These are phyloP conservation scores for Drepanosiphum platanoidis DNA, from an alignment of 2,888 invertebrate genomes.

Conservation along the genomic window DNA sequence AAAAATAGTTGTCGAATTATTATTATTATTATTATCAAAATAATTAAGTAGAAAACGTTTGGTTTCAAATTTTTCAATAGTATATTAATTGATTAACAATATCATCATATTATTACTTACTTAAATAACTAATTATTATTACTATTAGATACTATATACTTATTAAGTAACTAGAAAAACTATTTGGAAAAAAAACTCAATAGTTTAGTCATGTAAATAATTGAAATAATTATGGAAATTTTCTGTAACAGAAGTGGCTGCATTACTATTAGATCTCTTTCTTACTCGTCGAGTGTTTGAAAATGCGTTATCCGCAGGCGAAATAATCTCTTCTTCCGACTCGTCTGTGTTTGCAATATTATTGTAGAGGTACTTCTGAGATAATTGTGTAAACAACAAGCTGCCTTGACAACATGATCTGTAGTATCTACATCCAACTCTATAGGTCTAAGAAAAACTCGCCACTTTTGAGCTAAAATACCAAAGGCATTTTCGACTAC, in stretches of 20 bases:
- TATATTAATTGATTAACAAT: background rate
- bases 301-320: background rate
- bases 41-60: conserved; percentile 4
- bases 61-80: background rate
- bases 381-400: conserved; percentile 23
- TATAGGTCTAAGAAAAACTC: conserved; percentile 1
- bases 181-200: background rate
- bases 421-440: conserved; percentile 22
- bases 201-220: conserved; percentile 19
- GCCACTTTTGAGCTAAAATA: conserved; percentile 15
- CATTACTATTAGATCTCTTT: conserved; percentile 46
- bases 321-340: conserved; percentile 2
- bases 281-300: conserved; percentile 20
- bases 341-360: background rate
- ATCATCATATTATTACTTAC: background rate
- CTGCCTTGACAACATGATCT: conserved; percentile 31
- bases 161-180: background rate
- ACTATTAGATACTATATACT: background rate
- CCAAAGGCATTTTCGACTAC: conserved; percentile 27
- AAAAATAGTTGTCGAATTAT: conserved; percentile 26
- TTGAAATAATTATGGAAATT: conserved; percentile 44
- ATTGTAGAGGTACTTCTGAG: conserved; percentile 25
- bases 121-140: background rate
- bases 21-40: conserved; percentile 24
- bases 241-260: conserved; percentile 40